A percentile compares a stretch with the other conserved stretches of the same genome.
Evolutionary conservation across 2,113 vertebrate species (phyloP).

Genomic region (Ellobius talpinus): DNA sequence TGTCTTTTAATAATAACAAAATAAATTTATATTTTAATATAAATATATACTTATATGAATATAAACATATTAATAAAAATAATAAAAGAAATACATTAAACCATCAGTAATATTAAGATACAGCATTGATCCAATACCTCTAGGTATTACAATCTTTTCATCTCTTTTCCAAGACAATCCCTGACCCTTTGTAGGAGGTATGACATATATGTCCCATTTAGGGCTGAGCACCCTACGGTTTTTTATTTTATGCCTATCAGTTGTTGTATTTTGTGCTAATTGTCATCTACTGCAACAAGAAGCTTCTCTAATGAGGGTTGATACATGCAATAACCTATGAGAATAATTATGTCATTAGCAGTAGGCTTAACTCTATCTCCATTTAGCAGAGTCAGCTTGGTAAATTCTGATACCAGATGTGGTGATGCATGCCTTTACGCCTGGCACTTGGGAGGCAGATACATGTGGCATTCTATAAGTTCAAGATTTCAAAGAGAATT

Average conservation of each 20-base stretch:
- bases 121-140: not conserved
- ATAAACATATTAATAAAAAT: too few relatives aligned
- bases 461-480: not conserved
- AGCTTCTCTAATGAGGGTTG: not conserved
- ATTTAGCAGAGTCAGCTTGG: not conserved
- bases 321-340: not conserved
- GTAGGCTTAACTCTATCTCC: not conserved
- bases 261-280: not conserved
- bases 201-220: not conserved
- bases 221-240: not conserved
- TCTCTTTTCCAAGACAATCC: not conserved
- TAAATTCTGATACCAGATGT: not conserved
- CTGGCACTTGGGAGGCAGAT: not conserved
- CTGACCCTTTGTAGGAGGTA: not conserved
- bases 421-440: not conserved
- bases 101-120: not conserved
- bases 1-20: not conserved
- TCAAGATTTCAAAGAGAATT: not conserved
- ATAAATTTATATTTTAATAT: too few relatives aligned
- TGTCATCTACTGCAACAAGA: not conserved
- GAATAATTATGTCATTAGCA: not conserved
- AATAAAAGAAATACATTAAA: not conserved
- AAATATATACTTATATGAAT: too few relatives aligned
- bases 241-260: not conserved
- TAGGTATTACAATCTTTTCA: not conserved